Evolutionary conservation across 2,113 vertebrate species (phyloP).

Genomic region (Bubo blakistoni): DNA sequence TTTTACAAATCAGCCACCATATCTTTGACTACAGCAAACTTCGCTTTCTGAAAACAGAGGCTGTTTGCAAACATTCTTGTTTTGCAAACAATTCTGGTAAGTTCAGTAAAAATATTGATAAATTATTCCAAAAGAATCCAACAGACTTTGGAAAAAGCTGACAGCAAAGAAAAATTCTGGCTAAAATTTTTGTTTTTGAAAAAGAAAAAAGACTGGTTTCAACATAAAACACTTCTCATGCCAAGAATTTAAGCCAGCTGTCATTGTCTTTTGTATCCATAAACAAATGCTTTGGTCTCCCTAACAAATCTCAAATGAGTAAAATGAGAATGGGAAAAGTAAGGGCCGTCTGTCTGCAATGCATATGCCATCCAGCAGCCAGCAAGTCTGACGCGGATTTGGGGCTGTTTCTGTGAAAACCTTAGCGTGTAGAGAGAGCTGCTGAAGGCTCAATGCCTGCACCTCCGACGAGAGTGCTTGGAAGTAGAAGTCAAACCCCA

Average conservation of each 20-base stretch:
- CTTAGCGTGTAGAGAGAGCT: fast-evolving
- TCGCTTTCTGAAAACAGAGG: background rate
- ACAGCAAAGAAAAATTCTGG: background rate
- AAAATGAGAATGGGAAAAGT: background rate
- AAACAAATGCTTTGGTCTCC: constrained; percentile 50
- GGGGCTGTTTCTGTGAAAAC: background rate
- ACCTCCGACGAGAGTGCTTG: background rate
- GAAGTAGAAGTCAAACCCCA: background rate
- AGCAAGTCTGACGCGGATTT: fast-evolving
- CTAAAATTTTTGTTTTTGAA: background rate
- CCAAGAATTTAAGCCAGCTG: constrained; percentile 50
- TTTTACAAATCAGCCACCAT: background rate
- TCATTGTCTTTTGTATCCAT: constrained; percentile 48
- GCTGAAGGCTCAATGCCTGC: fast-evolving
- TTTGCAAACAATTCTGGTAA: background rate
- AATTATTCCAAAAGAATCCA: background rate
- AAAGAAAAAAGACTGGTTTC: background rate
- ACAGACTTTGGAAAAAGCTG: background rate
- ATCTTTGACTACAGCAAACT: background rate
- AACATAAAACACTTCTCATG: background rate
- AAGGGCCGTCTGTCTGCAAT: background rate
- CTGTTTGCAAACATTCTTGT: background rate
- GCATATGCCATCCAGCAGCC: background rate
- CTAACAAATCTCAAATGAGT: constrained; percentile 2
- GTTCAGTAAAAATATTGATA: background rate